Base-by-base conservation (phyloP, 2,888 invertebrate genomes). In the Agrochola lota region DNA sequence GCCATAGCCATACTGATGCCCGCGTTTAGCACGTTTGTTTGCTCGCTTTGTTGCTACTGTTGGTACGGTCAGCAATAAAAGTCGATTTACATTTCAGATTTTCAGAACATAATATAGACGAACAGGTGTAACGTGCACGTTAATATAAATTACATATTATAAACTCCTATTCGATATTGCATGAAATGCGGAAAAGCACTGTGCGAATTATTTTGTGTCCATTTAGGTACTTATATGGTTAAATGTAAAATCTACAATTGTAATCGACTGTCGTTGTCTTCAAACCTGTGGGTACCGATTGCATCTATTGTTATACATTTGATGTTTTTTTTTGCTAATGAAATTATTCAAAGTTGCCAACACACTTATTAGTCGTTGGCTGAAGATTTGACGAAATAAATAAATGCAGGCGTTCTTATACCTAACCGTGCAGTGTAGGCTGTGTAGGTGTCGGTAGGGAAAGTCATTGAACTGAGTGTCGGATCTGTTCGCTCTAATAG, bases 41-140 rank as follows among this genome's bases (percentile, higher is more conserved):
- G 46, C 12, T 80, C 30, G 17, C 26, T n/a, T 78, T 77, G 46
- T 78, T 49, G 30, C 23, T 49, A 12, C 4, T 30, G 12, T 66
- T 46, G 12, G 7, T 49, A 49, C 8, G 2, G 12, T 49, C 30
- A 49, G 26, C 46, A 46, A 26, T 2, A 46, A 67, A 49, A 26
- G 26, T 12, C 9, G n/a, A 40, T 40, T n/a, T n/a, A 26, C 11
- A 43, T 46, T 20, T 46, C 43, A 67, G 8, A 30, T 30, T 49
- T 46, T 46, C 11, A 46, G 1, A 67, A 68, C 30, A n/a, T 20
- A 9, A 30, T 30, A 12, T 46, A 15, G 15, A 49, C 30, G 8
- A 30, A 30, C 8, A 23, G 20, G 8, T 26, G 43, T n/a, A 12
- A 7, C 30, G 8, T 8, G 4, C 15, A 35, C 12, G 15, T 12